Evolutionary conservation across 2,888 invertebrate genomes (phyloP).

Genomic region (Brachypalpus laphriformis): DNA sequence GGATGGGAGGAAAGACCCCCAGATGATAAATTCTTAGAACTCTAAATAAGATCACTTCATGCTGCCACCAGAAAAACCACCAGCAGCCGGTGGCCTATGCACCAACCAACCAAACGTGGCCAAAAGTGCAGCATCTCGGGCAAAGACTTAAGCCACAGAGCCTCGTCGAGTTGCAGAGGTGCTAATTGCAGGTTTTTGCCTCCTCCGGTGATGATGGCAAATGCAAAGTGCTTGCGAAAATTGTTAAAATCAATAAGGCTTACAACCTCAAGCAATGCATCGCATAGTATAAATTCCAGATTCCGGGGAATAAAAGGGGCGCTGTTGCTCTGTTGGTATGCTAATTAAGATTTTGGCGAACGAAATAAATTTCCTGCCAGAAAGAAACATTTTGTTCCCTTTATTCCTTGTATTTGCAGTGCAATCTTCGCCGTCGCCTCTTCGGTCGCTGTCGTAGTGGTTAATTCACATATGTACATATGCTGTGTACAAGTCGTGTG

Average conservation of each 20-base stretch:
- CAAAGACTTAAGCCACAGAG: conserved; percentile 10
- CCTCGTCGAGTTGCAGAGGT: conserved; percentile 42
- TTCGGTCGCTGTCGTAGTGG: neutral
- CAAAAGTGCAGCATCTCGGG: conserved; percentile 59
- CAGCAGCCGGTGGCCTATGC: conserved; percentile 56
- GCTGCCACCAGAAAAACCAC: conserved; percentile 46
- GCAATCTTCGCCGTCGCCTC: neutral
- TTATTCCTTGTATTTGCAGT: conserved; percentile 36
- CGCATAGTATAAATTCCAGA: conserved; percentile 44
- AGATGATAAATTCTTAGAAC: conserved; percentile 72
- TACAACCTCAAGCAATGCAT: conserved; percentile 50
- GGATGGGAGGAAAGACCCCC: conserved; percentile 33
- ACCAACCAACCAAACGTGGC: conserved; percentile 55
- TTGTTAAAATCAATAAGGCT: conserved; percentile 73
- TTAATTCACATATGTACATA: neutral
- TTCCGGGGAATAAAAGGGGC: conserved; percentile 40
- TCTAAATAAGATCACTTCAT: conserved; percentile 72
- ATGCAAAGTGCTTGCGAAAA: conserved; percentile 72
- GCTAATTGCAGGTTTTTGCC: conserved; percentile 70
- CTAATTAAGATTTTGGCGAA: conserved; percentile 73
- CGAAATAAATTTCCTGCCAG: conserved; percentile 61
- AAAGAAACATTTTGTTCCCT: conserved; percentile 42
- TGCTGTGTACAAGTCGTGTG: conserved; percentile 15
- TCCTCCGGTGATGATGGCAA: conserved; percentile 63
- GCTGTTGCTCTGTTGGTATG: conserved; percentile 48